These are phyloP conservation scores for Allolobophora icterica DNA, from an alignment of 2,888 invertebrate genomes.

Conservation along the genomic window DNA sequence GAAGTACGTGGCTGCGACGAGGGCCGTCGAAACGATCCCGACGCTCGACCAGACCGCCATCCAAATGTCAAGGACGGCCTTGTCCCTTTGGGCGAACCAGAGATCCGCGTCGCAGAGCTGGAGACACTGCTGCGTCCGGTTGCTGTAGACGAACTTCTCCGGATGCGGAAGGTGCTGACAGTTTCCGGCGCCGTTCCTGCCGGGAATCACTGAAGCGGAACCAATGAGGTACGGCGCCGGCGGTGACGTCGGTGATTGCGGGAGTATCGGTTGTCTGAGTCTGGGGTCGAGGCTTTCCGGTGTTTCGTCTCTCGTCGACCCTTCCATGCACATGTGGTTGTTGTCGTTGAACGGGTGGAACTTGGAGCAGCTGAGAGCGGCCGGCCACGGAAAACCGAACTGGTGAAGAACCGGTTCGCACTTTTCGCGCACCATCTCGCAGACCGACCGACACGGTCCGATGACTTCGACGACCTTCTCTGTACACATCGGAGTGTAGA, in stretches of 20 bases:
- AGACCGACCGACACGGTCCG: slow-evolving; percentile 88
- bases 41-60: slow-evolving; percentile 83
- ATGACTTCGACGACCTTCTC: slow-evolving; percentile 77
- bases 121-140: slow-evolving; percentile 79
- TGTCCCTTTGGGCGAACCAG: slow-evolving; percentile 78
- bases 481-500: slow-evolving; percentile 94
- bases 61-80: slow-evolving; percentile 84
- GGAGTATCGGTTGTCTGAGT: neutral
- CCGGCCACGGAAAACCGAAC: slow-evolving; percentile 92
- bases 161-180: slow-evolving; percentile 66
- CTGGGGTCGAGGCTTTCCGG: neutral
- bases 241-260: no score
- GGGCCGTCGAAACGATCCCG: slow-evolving; percentile 77
- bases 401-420: slow-evolving; percentile 88
- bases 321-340: slow-evolving; percentile 95
- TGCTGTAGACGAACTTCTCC: slow-evolving; percentile 76
- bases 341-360: slow-evolving; percentile 90
- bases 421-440: slow-evolving; percentile 78
- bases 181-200: neutral
- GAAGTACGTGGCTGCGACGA: slow-evolving; percentile 77
- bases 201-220: neutral
- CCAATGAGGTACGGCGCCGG: neutral
- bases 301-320: slow-evolving; percentile 65
- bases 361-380: slow-evolving; percentile 83
- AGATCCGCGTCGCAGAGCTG: slow-evolving; percentile 81